These are phyloP conservation scores for Lithosia quadra DNA, from an alignment of 2,888 invertebrate species.

Conservation along the genomic window DNA sequence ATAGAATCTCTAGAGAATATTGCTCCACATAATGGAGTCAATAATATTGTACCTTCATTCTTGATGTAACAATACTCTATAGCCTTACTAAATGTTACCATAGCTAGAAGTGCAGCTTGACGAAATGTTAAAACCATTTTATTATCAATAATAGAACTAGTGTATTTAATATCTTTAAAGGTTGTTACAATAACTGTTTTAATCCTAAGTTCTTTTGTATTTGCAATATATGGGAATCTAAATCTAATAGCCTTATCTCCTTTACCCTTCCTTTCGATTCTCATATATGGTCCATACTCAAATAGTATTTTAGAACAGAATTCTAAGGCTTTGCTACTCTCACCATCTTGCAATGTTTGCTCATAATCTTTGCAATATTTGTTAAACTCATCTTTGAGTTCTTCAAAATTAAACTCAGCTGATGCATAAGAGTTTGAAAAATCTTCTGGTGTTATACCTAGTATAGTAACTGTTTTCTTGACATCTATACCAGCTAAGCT, in stretches of 20 bases:
- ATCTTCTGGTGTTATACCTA: too few relatives aligned
- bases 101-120: conserved; percentile 4
- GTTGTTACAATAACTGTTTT: conserved; percentile 1
- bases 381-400: too few relatives aligned
- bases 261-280: background rate
- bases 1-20: conserved; percentile 21
- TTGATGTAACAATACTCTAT: conserved; percentile 12
- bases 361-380: background rate
- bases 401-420: too few relatives aligned
- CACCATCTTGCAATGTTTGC: background rate
- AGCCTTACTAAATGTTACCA: conserved; percentile 12
- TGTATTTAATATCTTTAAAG: background rate
- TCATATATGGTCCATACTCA: conserved; percentile 10
- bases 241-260: conserved; percentile 3
- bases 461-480: too few relatives aligned
- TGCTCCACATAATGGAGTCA: conserved; percentile 28
- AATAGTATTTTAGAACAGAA: background rate
- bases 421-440: too few relatives aligned
- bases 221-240: background rate
- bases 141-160: background rate
- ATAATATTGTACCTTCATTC: conserved; percentile 10
- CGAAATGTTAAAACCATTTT: background rate
- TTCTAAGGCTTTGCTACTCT: background rate
- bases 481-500: too few relatives aligned
- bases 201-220: background rate